Conservation (phyloP, 2,888 invertebrate genomes). For the Agonopterix subpropinquella region DNA sequence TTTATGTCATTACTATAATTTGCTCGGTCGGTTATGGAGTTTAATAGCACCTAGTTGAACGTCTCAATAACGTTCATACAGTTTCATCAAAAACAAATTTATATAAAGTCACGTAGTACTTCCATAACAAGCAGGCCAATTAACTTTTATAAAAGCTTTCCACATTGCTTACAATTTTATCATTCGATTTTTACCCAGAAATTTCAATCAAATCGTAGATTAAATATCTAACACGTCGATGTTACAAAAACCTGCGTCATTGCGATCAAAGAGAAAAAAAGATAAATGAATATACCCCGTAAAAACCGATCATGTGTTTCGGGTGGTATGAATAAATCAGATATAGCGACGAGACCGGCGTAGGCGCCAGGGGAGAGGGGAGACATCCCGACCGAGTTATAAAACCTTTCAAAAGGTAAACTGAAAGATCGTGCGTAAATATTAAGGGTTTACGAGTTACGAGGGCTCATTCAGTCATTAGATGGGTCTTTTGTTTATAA, state of each 20-base stretch:
- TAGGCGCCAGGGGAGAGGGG: slow-evolving; percentile 56
- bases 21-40: too few species aligned
- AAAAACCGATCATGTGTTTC: slow-evolving; percentile 69
- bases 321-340: slow-evolving; percentile 73
- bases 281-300: slow-evolving; percentile 43
- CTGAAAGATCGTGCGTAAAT: slow-evolving; percentile 69
- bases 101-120: too few species aligned
- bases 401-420: slow-evolving; percentile 66
- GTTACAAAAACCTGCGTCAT: slow-evolving; percentile 21
- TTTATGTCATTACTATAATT: slow-evolving; percentile 22
- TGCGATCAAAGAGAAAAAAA: slow-evolving; percentile 38
- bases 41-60: too few species aligned
- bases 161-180: too few species aligned
- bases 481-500: slow-evolving; percentile 64
- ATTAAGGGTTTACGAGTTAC: slow-evolving; percentile 70
- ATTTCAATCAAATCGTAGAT: slow-evolving; percentile 19
- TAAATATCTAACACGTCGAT: slow-evolving; percentile 23
- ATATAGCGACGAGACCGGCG: slow-evolving; percentile 46
- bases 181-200: neutral
- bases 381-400: slow-evolving; percentile 53
- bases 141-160: too few species aligned
- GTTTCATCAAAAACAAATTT: too few species aligned
- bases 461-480: slow-evolving; percentile 71
- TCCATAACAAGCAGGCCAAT: too few species aligned
- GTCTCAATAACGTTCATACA: too few species aligned